A percentile compares a stretch with the other conserved stretches of the same genome.
phyloP scores from a whole-genome alignment of 2,888 invertebrate species.

The Archaeoteleia sp. region DNA sequence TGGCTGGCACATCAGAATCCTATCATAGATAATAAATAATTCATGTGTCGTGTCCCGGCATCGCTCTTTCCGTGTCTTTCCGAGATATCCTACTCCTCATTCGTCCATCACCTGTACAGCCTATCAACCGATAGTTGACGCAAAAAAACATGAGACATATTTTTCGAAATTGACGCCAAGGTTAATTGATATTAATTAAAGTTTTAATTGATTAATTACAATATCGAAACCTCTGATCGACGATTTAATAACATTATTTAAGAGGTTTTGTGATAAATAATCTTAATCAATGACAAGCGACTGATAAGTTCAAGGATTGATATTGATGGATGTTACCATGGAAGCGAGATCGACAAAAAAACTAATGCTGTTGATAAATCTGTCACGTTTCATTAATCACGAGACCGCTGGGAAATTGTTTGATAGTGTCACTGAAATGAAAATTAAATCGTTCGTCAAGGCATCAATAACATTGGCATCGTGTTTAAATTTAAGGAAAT shows the following conservation, averaged over 20 bases:
- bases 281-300: slow-evolving; percentile 1
- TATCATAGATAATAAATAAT: slow-evolving; percentile 70
- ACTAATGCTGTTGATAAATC: slow-evolving; percentile 12
- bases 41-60: slow-evolving; percentile 59
- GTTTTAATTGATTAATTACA: no score
- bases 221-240: no score
- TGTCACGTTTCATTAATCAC: slow-evolving; percentile 7
- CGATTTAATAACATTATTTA: no score
- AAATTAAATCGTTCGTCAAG: slow-evolving; percentile 11
- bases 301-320: neutral
- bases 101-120: slow-evolving; percentile 48
- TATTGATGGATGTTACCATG: slow-evolving; percentile 8
- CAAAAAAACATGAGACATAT: neutral
- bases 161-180: no score
- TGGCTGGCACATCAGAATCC: slow-evolving; percentile 65
- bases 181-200: no score
- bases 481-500: slow-evolving; percentile 1
- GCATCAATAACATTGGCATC: slow-evolving; percentile 9
- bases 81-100: slow-evolving; percentile 42
- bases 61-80: slow-evolving; percentile 46
- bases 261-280: neutral
- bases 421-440: slow-evolving; percentile 8
- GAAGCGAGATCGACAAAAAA: neutral
- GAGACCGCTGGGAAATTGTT: slow-evolving; percentile 1
- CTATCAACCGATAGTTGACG: slow-evolving; percentile 46